Conservation (phyloP, 2,888 invertebrate genomes). For the Phorcus lineatus region DNA sequence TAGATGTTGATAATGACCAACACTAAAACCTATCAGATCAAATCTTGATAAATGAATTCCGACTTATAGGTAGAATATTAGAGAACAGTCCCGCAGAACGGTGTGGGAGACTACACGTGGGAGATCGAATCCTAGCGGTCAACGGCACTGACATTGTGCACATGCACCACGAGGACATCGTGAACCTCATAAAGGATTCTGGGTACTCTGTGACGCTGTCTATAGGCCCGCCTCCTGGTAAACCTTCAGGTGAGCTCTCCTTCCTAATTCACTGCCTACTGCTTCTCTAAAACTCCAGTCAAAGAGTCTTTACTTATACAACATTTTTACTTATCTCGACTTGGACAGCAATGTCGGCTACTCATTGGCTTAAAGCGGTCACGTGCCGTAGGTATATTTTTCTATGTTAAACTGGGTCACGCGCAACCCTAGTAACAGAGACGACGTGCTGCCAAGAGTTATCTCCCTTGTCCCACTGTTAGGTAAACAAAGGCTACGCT, state of each 20-base stretch:
- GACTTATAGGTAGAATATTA: conserved; percentile 88
- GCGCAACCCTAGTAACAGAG: too few species aligned
- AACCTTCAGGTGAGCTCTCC: conserved; percentile 12
- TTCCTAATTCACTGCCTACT: too few species aligned
- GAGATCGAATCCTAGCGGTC: conserved; percentile 96
- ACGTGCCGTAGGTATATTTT: too few species aligned
- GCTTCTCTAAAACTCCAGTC: neutral
- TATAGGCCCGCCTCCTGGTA: conserved; percentile 73
- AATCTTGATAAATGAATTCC: neutral
- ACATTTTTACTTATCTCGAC: too few species aligned
- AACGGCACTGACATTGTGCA: conserved; percentile 93
- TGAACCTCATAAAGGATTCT: conserved; percentile 97
- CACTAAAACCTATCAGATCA: too few species aligned
- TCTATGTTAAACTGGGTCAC: too few species aligned
- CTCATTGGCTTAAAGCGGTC: too few species aligned
- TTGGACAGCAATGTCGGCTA: too few species aligned
- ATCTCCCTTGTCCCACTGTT: too few species aligned
- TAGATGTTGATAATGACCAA: neutral
- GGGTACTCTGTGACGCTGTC: conserved; percentile 88
- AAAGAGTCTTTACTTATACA: neutral
- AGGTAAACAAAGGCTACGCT: too few species aligned
- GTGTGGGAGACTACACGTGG: conserved; percentile 91
- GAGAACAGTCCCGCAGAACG: conserved; percentile 96
- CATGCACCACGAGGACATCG: conserved; percentile 96
- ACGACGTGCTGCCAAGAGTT: too few species aligned